These are phyloP conservation scores for Ceratosolen fusciceps DNA, from an alignment of 1,140 invertebrate species.

Conservation along the genomic window DNA sequence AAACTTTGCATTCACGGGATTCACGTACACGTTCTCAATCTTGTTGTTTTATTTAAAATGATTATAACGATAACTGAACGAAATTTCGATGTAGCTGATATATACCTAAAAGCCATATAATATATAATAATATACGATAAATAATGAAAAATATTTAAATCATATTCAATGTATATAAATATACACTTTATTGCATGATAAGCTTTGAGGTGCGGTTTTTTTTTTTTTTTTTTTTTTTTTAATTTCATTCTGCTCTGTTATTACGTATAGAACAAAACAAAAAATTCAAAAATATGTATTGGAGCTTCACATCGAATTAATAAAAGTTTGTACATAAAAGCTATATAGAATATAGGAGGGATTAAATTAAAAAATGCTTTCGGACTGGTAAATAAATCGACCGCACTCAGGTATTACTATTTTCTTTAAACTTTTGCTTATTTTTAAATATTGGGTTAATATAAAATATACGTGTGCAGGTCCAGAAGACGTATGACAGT, in stretches of 20 bases:
- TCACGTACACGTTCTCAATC: no score
- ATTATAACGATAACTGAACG: no score
- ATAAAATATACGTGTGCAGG: conserved; percentile 22
- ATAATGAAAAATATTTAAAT: no score
- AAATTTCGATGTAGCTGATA: no score
- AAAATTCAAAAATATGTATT: conserved; percentile 4
- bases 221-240: conserved; percentile 47
- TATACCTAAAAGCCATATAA: no score
- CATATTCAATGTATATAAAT: neutral
- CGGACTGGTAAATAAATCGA: neutral
- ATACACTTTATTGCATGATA: conserved; percentile 58
- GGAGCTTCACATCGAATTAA: conserved; percentile 16
- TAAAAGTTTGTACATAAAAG: neutral
- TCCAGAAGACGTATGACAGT: neutral
- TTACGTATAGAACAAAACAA: neutral
- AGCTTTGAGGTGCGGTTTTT: conserved; percentile 55
- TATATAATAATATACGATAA: no score
- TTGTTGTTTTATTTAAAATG: no score
- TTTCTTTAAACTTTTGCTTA: neutral
- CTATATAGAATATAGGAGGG: neutral
- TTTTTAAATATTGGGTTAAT: neutral
- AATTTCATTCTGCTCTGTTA: conserved; percentile 5
- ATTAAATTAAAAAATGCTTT: neutral
- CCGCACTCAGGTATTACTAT: neutral
- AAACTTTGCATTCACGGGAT: no score